Percentiles rank a stretch among this genome's conserved stretches.
Conservation (phyloP, 2,888 invertebrate species). For the Tanytarsus gracilentus region DNA sequence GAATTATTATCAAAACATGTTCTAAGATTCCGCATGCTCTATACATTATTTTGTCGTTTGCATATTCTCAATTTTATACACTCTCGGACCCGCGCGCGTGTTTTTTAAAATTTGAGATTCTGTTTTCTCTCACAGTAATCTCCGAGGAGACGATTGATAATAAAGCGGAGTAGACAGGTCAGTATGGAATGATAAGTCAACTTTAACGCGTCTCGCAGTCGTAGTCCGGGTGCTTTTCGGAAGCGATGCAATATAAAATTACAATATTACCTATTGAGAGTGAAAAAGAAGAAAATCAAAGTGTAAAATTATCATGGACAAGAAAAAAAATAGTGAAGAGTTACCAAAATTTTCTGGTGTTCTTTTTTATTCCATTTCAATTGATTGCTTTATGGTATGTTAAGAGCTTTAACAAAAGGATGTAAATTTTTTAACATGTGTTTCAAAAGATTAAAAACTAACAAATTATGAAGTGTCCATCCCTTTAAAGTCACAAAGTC, state of each 20-base stretch:
- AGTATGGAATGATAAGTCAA: slow-evolving; percentile 24
- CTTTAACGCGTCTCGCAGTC: slow-evolving; percentile 9
- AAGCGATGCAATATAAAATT: slow-evolving; percentile 17
- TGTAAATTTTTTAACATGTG: neutral
- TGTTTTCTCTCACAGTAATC: neutral
- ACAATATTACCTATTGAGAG: slow-evolving; percentile 11
- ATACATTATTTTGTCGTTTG: too few species aligned
- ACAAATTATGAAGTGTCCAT: too few species aligned
- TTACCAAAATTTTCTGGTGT: slow-evolving; percentile 9
- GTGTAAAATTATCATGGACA: neutral
- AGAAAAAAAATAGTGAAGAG: neutral
- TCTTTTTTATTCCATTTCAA: slow-evolving; percentile 5
- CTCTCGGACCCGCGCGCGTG: too few species aligned
- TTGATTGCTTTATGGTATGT: slow-evolving; percentile 15
- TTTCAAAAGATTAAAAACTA: too few species aligned
- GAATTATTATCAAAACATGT: too few species aligned
- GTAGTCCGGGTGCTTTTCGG: too few species aligned
- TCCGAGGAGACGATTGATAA: too few species aligned
- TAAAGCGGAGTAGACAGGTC: slow-evolving; percentile 13
- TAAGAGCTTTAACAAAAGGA: too few species aligned
- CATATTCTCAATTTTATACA: too few species aligned
- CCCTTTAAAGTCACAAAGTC: too few species aligned
- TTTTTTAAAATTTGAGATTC: neutral
- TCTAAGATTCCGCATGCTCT: too few species aligned
- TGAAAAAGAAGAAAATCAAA: neutral